These are phyloP conservation scores for Mohoua ochrocephala DNA, from an alignment of 2,113 vertebrate genomes.

Conservation along the genomic window DNA sequence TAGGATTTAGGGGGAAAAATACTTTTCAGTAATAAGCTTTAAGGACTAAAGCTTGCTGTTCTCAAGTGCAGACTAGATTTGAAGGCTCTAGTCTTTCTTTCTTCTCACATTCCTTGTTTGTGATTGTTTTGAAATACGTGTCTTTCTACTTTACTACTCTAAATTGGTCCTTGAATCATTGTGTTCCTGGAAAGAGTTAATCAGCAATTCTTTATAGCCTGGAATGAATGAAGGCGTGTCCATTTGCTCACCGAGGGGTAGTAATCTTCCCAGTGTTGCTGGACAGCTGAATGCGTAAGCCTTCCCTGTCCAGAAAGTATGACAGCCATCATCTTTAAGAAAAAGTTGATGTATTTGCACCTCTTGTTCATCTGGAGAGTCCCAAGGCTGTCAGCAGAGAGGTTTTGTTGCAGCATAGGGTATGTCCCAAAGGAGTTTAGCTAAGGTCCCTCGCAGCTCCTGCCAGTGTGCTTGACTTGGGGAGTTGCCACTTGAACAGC, in stretches of 20 bases:
- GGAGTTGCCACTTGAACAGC: background rate
- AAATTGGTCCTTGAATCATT: background rate
- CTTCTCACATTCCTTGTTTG: background rate
- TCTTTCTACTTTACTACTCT: background rate
- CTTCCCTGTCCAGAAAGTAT: background rate
- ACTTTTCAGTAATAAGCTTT: background rate
- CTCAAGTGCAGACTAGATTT: background rate
- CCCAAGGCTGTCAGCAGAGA: background rate
- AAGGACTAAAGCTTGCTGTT: background rate
- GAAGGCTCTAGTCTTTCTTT: background rate
- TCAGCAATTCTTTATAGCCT: background rate
- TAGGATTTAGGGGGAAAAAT: background rate
- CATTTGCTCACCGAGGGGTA: background rate
- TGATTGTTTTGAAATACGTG: background rate
- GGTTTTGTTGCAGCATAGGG: fast-evolving
- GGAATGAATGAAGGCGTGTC: background rate
- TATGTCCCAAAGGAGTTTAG: background rate
- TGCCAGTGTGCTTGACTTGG: background rate
- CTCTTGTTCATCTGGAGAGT: background rate
- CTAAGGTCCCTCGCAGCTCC: background rate
- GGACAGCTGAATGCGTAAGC: background rate
- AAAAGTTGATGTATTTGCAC: background rate
- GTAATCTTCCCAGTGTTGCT: background rate
- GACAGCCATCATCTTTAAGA: background rate
- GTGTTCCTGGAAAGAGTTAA: background rate